phyloP scores from a whole-genome alignment of 2,113 vertebrate genomes.

The Pampusana beccarii region DNA sequence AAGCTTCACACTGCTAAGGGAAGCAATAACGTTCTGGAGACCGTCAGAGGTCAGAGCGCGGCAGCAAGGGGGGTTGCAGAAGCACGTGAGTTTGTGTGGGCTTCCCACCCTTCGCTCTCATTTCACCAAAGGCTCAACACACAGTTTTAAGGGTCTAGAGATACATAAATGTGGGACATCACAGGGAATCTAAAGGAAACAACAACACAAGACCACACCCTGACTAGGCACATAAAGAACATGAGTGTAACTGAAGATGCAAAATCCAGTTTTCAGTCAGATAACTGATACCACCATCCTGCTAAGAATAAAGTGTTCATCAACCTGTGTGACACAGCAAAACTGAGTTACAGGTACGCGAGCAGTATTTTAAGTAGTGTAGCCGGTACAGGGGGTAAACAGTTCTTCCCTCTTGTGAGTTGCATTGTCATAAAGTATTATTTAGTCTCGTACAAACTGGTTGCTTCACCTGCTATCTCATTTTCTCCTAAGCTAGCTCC shows the following conservation, averaged over 20 bases:
- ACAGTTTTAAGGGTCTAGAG: neutral
- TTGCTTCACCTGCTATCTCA: neutral
- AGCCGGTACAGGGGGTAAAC: neutral
- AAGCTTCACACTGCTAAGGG: neutral
- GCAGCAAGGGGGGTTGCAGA: neutral
- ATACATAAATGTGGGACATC: neutral
- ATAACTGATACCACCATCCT: neutral
- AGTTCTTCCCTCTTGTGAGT: neutral
- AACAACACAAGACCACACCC: no score
- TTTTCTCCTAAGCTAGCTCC: neutral
- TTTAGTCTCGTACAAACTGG: neutral
- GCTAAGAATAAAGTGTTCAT: neutral
- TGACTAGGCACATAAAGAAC: neutral
- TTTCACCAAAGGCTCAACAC: neutral
- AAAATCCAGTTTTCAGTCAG: neutral
- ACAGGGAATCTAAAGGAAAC: neutral
- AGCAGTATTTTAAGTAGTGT: neutral
- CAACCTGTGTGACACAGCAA: neutral
- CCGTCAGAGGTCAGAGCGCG: neutral
- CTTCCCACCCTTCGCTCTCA: neutral
- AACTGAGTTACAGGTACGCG: neutral
- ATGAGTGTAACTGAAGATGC: neutral
- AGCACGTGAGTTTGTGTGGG: neutral
- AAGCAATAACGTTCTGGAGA: neutral
- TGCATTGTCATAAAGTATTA: neutral